Percentiles rank a stretch among this genome's conserved stretches.
Evolutionary conservation across 2,888 invertebrate species (phyloP).

Genomic region (Drosophila mettleri): DNA sequence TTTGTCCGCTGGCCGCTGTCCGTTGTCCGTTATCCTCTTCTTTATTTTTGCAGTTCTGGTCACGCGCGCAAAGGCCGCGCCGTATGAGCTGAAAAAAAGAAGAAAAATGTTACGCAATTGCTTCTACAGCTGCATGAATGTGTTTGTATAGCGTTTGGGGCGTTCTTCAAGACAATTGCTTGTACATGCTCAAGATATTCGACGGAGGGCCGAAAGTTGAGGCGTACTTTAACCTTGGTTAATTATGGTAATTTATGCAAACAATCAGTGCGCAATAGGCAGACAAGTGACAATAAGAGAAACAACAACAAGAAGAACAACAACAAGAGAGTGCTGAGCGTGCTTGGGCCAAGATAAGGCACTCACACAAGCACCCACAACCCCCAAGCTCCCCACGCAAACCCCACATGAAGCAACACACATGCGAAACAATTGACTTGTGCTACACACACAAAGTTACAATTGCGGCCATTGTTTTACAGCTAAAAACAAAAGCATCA

Average conservation of each 20-base stretch:
- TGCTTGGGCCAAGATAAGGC: slow-evolving; percentile 60
- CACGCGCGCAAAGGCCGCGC: slow-evolving; percentile 60
- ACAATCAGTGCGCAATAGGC: slow-evolving; percentile 76
- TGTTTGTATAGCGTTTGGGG: slow-evolving; percentile 12
- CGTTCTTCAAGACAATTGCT: slow-evolving; percentile 39
- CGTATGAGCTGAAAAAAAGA: slow-evolving; percentile 29
- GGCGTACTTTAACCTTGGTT: slow-evolving; percentile 57
- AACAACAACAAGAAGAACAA: slow-evolving; percentile 23
- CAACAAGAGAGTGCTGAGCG: slow-evolving; percentile 44
- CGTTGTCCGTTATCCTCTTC: slow-evolving; percentile 10
- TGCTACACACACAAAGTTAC: slow-evolving; percentile 48
- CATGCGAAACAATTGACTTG: slow-evolving; percentile 75
- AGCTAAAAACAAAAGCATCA: slow-evolving; percentile 74
- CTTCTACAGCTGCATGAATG: slow-evolving; percentile 41
- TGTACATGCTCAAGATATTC: slow-evolving; percentile 27
- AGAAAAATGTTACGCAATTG: slow-evolving; percentile 56
- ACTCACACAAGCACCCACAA: slow-evolving; percentile 31
- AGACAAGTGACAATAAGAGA: slow-evolving; percentile 70
- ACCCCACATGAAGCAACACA: slow-evolving; percentile 33
- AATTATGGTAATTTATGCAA: slow-evolving; percentile 80
- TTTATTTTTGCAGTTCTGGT: slow-evolving; percentile 57
- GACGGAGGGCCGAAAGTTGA: not conserved
- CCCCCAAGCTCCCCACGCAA: too few relatives aligned
- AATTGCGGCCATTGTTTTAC: slow-evolving; percentile 73
- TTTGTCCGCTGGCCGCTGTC: not conserved